Conservation (phyloP, 2,113 vertebrate species). For the Oryzias javanicus region DNA sequence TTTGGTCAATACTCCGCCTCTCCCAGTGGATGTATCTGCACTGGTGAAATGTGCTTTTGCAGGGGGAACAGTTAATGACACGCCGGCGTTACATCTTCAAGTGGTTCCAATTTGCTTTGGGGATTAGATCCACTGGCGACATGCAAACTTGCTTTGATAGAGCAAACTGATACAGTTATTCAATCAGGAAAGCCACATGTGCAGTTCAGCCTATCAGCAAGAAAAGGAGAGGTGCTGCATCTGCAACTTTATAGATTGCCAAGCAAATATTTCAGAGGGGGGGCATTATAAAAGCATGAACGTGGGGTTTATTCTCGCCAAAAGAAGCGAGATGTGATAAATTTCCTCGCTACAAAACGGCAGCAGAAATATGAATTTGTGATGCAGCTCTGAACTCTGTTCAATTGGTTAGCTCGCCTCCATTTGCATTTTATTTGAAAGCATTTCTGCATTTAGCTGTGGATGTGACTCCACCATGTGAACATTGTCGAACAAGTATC, state of each 20-base stretch:
- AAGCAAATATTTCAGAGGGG: conserved; percentile 30
- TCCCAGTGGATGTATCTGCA: conserved; percentile 19
- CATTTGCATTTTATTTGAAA: conserved; percentile 52
- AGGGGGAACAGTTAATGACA: conserved; percentile 53
- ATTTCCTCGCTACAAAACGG: conserved; percentile 12
- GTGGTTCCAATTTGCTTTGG: conserved; percentile 48
- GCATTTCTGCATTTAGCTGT: conserved; percentile 44
- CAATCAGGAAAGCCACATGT: conserved; percentile 13
- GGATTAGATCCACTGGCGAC: conserved; percentile 50
- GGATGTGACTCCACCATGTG: conserved; percentile 46
- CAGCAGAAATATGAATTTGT: conserved; percentile 11
- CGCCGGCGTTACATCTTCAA: conserved; percentile 45
- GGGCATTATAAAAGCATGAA: conserved; percentile 1
- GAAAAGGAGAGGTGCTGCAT: conserved; percentile 39
- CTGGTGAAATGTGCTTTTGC: conserved; percentile 42
- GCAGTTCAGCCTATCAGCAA: conserved; percentile 14
- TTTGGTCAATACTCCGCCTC: conserved; percentile 23
- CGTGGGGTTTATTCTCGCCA: conserved; percentile 10
- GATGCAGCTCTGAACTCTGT: conserved; percentile 5
- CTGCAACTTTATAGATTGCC: conserved; percentile 30
- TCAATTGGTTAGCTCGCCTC: conserved; percentile 8
- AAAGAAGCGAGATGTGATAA: conserved; percentile 4
- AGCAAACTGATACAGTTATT: conserved; percentile 38
- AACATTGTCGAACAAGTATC: conserved; percentile 56
- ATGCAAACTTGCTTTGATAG: conserved; percentile 42